Percentiles rank a stretch among this genome's conserved stretches.
Evolutionary conservation across 2,797 vertebrate genomes (phyloP).

Genomic region (Moxostoma hubbsi): DNA sequence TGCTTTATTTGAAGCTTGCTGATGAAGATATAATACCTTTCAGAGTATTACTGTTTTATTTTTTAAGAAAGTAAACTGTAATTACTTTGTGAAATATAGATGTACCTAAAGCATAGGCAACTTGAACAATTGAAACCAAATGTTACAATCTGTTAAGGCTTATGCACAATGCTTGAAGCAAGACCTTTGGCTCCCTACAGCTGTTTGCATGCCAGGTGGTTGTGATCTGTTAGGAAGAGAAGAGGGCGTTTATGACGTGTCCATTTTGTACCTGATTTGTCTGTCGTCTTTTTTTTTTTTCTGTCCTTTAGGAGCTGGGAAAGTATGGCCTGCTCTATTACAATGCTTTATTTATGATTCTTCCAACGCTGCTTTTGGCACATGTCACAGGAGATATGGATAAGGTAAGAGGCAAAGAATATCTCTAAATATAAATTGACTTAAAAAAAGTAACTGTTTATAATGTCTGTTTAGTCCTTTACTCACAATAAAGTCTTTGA

Average conservation of each 20-base stretch:
- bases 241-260: conserved; percentile 35
- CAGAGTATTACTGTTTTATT: neutral
- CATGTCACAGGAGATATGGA: conserved; percentile 83
- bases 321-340: conserved; percentile 88
- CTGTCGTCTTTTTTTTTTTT: neutral
- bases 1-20: conserved; percentile 13
- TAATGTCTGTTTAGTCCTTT: neutral
- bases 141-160: conserved; percentile 1
- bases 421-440: too few relatives aligned
- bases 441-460: too few relatives aligned
- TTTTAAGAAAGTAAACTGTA: neutral
- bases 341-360: conserved; percentile 87
- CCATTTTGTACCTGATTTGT: conserved; percentile 3
- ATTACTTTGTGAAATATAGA: neutral
- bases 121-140: neutral
- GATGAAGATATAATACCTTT: conserved; percentile 2
- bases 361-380: conserved; percentile 82
- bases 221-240: conserved; percentile 46
- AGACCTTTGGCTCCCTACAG: neutral
- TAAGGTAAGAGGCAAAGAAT: conserved; percentile 72
- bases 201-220: conserved; percentile 36
- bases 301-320: conserved; percentile 79
- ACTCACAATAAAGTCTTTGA: too few relatives aligned
- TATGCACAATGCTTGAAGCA: neutral
- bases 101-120: neutral